Percentiles rank a stretch among this genome's conserved stretches.
Evolutionary conservation across 2,888 invertebrate genomes (phyloP).

Genomic region (Eucera pruinosa): DNA sequence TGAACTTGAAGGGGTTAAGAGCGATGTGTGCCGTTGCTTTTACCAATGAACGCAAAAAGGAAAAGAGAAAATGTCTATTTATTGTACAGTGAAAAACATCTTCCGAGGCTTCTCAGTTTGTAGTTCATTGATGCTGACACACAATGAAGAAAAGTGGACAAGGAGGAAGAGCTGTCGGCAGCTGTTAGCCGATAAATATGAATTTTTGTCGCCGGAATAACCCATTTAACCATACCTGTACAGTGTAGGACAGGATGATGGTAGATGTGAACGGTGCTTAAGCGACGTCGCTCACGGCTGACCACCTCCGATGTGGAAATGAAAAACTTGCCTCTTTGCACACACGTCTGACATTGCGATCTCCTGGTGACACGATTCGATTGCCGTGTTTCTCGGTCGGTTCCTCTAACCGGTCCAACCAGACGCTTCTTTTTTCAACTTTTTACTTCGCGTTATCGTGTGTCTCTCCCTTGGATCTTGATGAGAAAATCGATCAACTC

Average conservation of each 20-base stretch:
- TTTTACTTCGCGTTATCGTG: constrained; percentile 33
- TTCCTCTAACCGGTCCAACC: constrained; percentile 51
- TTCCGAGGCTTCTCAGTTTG: not conserved
- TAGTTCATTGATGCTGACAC: not conserved
- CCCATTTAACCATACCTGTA: constrained; percentile 62
- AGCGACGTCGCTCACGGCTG: constrained; percentile 45
- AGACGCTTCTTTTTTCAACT: constrained; percentile 31
- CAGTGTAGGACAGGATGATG: constrained; percentile 21
- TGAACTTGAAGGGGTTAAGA: too few species aligned
- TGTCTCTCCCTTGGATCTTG: constrained; percentile 6
- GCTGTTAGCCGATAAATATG: constrained; percentile 56
- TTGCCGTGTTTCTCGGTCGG: constrained; percentile 47
- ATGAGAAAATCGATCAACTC: constrained; percentile 14
- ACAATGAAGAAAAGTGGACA: constrained; percentile 9
- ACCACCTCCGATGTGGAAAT: constrained; percentile 53
- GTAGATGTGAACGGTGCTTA: constrained; percentile 25
- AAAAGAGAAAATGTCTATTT: too few species aligned
- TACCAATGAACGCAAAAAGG: too few species aligned
- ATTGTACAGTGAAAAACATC: too few species aligned
- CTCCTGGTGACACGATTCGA: constrained; percentile 59
- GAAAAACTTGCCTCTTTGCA: constrained; percentile 56
- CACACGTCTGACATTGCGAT: constrained; percentile 44
- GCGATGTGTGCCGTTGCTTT: too few species aligned
- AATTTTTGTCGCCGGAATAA: constrained; percentile 59
- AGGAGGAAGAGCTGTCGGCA: constrained; percentile 24